These are phyloP conservation scores for Sitophilus oryzae DNA, from an alignment of 1,140 invertebrate species.

Conservation along the genomic window DNA sequence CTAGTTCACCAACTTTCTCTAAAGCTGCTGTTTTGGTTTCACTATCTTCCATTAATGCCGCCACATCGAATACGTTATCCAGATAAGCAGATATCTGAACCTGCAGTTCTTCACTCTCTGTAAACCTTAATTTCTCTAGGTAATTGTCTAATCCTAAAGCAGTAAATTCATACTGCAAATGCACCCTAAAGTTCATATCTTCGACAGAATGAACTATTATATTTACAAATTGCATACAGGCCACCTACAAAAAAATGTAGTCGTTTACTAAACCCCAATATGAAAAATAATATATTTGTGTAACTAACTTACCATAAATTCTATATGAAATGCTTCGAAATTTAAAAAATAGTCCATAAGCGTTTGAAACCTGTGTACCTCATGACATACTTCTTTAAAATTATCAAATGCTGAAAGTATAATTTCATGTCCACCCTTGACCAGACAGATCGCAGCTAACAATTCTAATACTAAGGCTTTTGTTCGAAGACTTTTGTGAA, in stretches of 20 bases:
- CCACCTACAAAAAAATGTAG: conserved; percentile 76
- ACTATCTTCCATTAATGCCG: conserved; percentile 94
- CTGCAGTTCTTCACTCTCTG: conserved; percentile 94
- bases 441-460: conserved; percentile 91
- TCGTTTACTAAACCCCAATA: not conserved
- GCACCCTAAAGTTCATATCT: conserved; percentile 98
- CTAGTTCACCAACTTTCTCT: conserved; percentile 87
- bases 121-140: conserved; percentile 84
- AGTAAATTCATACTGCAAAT: conserved; percentile 97
- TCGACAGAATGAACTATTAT: conserved; percentile 99
- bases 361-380: conserved; percentile 89
- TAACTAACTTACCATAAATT: conserved; percentile 84
- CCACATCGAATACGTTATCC: conserved; percentile 98
- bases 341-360: conserved; percentile 98
- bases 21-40: conserved; percentile 92
- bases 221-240: conserved; percentile 99
- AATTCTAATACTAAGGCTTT: conserved; percentile 96
- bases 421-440: conserved; percentile 97
- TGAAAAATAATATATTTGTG: not conserved
- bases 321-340: conserved; percentile 95
- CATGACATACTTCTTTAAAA: conserved; percentile 87
- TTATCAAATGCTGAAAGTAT: conserved; percentile 96
- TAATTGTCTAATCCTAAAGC: conserved; percentile 92
- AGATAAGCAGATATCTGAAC: conserved; percentile 96
- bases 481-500: conserved; percentile 93